Conservation (phyloP, 23 tunicate genomes). For the Styela clava region DNA sequence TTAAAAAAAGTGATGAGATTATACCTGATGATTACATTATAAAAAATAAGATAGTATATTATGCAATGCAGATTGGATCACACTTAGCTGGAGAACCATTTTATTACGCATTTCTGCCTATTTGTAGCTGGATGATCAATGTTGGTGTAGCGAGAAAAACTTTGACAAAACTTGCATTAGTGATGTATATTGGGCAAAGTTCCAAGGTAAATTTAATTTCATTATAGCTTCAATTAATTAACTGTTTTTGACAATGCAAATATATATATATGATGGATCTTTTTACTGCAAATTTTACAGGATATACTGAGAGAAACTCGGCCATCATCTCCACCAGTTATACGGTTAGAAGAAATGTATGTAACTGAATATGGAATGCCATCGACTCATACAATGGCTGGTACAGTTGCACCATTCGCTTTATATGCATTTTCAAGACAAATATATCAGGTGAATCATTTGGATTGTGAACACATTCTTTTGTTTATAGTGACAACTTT, state of each 20-base stretch:
- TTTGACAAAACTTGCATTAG: slow-evolving; percentile 38
- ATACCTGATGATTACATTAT: background rate
- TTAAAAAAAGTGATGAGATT: background rate
- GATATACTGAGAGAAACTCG: slow-evolving; percentile 62
- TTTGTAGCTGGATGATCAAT: slow-evolving; percentile 69
- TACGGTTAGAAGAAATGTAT: slow-evolving; percentile 67
- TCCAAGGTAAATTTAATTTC: slow-evolving; percentile 81
- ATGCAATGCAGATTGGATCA: slow-evolving; percentile 42
- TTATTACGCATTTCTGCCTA: slow-evolving; percentile 74
- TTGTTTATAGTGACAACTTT: no score
- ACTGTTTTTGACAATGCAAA: no score
- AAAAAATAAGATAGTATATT: slow-evolving; percentile 23
- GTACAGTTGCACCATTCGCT: slow-evolving; percentile 65
- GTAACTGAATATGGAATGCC: slow-evolving; percentile 97
- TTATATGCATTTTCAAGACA: slow-evolving; percentile 37
- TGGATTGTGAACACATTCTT: background rate
- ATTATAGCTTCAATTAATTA: no score
- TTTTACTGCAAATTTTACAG: no score
- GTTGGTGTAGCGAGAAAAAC: slow-evolving; percentile 61
- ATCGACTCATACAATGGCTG: slow-evolving; percentile 71
- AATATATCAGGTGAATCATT: slow-evolving; percentile 37
- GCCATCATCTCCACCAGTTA: slow-evolving; percentile 82
- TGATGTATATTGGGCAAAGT: slow-evolving; percentile 83
- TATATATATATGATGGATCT: no score
- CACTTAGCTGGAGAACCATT: slow-evolving; percentile 82